Evolutionary conservation across 2,888 invertebrate species (phyloP), one percentile per base, ranked within the genome.

Genomic region (Cheilosia vulpina): DNA sequence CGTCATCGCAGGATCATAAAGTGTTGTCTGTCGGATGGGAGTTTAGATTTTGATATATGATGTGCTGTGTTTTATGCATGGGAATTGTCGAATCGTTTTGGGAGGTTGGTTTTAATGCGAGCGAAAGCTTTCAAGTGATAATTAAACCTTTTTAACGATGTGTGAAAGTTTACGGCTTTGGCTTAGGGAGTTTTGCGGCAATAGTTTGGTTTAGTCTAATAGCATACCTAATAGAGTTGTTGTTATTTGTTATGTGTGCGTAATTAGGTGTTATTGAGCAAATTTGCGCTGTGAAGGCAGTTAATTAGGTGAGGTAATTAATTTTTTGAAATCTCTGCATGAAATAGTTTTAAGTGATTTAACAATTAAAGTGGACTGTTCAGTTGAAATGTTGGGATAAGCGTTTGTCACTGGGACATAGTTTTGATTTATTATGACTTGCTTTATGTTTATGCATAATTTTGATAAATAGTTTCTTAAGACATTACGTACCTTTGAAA

Each of bases 111-210:
- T 84, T 80, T 69, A 50, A 68, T 55, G 47, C 17, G 50, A 66
- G 34, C 71, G 24, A 24, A 52, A 24, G 75, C 65, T 80, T 84
- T 80, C 80, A 84, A 84, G 80, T 84, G 84, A 71, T 84, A 80
- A 84, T 84, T 80, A 84, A 84, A 80, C 71, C 80, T 71, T 84
- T 79, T 76, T 71, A 84, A 80, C 75, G 84, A 80, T 80, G 84
- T 84, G 84, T 84, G 84, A 84, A 84, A 84, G 84, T 84, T 84
- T 80, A 84, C 80, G 69, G 84, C 84, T 76, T n/a, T 55, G 65
- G 69, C 69, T 80, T 80, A 71, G 80, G 75, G 60, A 79, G 76
- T 75, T 57, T 72, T 76, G 75, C 65, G 80, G 80, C 52, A 84
- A 80, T 80, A 80, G 84, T 84, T 84, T 66, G 84, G 84, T 84